Evolutionary conservation across 2,113 vertebrate genomes (phyloP), one percentile per base, ranked within the genome.

Genomic region (Prionailurus viverrinus): DNA sequence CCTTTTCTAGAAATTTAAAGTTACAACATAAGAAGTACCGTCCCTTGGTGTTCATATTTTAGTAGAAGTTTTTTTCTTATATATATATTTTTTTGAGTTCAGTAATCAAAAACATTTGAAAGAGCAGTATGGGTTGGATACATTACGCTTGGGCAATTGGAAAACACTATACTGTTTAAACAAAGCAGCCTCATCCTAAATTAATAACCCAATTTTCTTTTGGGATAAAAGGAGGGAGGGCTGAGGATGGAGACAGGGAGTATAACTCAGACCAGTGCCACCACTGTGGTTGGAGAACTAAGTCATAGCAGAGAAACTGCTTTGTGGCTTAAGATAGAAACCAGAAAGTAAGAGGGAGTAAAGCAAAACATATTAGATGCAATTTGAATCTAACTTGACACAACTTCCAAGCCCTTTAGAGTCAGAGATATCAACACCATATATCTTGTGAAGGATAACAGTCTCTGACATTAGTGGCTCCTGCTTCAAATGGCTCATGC

Each of bases 21-120:
- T 87, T 76, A 82, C 3, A 83, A 76, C 31, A 53, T 27, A 81
- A 83, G 51, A 91, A 95, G 31, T 31, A 16, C 7, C 23, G 7
- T 16, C 15, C 9, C 27, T 97, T 97, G 63, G 15, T 78, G 90
- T 98, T 97, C 93, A 51, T 45, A 95, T 95, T 96, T 95, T 21
- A 87, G 63, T 78, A 96, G 94, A 93, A 98, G 39, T 7, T 79
- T 51, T 61, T 48, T 91, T 95, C 10, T 48, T 45, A 13, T 21
- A 39, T 36, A 36, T 36, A 36, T 36, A 36, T 41, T 96, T 74
- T 95, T 96, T 97, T 97, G 97, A 98, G 66, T 97, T 95, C 86
- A 74, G 90, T 97, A 98, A 98, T 98, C 92, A 98, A 97, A 97
- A 98, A 92, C 96, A 97, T 41, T 98, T 97, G 98, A 97, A 98